Conservation (phyloP, 2,888 invertebrate genomes). For the Cynaeus angustus region DNA sequence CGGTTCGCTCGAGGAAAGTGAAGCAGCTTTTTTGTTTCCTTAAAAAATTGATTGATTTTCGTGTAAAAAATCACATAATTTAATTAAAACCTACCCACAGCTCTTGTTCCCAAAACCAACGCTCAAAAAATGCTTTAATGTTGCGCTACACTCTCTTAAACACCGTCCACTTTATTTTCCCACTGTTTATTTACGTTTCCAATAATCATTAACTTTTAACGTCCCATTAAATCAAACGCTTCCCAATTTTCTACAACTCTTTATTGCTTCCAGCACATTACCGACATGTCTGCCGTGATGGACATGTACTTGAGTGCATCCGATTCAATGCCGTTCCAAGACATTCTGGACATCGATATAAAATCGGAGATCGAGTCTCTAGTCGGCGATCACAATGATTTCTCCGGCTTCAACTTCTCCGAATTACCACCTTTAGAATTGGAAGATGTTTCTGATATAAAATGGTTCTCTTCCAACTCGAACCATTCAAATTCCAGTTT, state of each 20-base stretch:
- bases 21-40: too few species aligned
- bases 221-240: too few species aligned
- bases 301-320: constrained; percentile 73
- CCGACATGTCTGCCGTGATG: constrained; percentile 70
- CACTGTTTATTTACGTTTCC: constrained; percentile 4
- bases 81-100: too few species aligned
- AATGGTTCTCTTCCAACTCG: constrained; percentile 73
- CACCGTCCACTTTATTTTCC: too few species aligned
- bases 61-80: too few species aligned
- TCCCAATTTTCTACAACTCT: not conserved
- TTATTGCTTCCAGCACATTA: constrained; percentile 11
- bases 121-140: too few species aligned
- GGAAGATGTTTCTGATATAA: constrained; percentile 78
- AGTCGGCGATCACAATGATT: constrained; percentile 81
- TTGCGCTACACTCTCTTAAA: too few species aligned
- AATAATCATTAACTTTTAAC: too few species aligned
- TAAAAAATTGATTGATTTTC: too few species aligned
- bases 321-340: constrained; percentile 83
- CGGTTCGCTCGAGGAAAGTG: too few species aligned
- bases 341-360: constrained; percentile 93
- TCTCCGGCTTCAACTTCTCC: constrained; percentile 77
- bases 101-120: too few species aligned
- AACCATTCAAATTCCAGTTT: constrained; percentile 79
- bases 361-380: constrained; percentile 89
- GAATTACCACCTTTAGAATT: constrained; percentile 80